phyloP scores from a whole-genome alignment of 2,797 vertebrate genomes.

The Heteromormyrus szaboi region DNA sequence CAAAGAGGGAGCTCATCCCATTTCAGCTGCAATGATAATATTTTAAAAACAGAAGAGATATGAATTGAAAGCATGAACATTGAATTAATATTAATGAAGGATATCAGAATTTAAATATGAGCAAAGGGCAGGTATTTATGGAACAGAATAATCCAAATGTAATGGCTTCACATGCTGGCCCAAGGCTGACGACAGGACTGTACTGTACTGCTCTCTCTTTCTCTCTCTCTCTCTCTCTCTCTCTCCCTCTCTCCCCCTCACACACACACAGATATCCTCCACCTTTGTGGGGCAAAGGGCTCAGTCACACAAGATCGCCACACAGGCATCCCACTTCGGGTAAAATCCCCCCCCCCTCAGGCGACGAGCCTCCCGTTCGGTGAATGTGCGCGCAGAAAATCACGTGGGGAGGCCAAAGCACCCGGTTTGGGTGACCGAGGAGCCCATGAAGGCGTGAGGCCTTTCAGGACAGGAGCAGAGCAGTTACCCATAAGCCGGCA shows the following conservation, averaged over 20 bases:
- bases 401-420: background rate
- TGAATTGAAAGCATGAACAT: background rate
- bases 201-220: background rate
- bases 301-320: background rate
- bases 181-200: background rate
- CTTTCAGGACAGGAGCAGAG: background rate
- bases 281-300: background rate
- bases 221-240: background rate
- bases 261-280: background rate
- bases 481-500: background rate
- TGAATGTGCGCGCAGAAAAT: background rate
- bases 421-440: background rate
- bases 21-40: background rate
- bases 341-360: background rate
- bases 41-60: background rate
- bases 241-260: background rate
- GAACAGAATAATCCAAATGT: background rate
- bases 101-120: background rate
- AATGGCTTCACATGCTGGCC: background rate
- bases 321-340: background rate
- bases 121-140: background rate
- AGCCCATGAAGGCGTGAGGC: background rate
- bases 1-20: background rate
- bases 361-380: background rate
- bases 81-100: constrained; percentile 5